Evolutionary conservation across 1,140 invertebrate species (phyloP), one percentile per base, ranked within the genome.

Genomic region (Trypoxylus dichotomus): DNA sequence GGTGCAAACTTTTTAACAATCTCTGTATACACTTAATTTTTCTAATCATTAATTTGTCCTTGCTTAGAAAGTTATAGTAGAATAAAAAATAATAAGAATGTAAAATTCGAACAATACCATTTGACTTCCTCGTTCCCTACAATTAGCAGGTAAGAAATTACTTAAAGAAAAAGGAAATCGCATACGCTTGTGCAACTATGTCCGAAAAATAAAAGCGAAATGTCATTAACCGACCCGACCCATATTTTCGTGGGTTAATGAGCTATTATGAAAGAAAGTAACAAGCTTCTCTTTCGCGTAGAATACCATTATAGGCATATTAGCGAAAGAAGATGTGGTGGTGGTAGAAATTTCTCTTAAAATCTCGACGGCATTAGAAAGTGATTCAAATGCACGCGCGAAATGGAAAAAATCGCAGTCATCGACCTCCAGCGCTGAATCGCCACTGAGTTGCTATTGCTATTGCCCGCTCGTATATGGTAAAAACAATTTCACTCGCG

Each of bases 141-240:
- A 37, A 37, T 37, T 8, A 47, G 43, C 11, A 54, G 15, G 19
- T 54, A 19, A 19, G 19, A 54, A 54, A 19, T n/a, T 54, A n/a
- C 19, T 6, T 3, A 19, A 54, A 19, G 2, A 54, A 54, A n/a
- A 47, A 47, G 43, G 13, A 47, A 47, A 47, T 8, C 11, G n/a
- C 13, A 37, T 5, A 1, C 13, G 43, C 43, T 47, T 47, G 43
- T n/a, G 47, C 47, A 54, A 54, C 47, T 15, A 54, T 19, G 47
- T 37, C 32, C 32, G 10, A 13, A 47, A 54, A 54, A 2, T 10
- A 43, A 19, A 54, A 54, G 19, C 15, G 15, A 54, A 54, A 19
- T 19, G 47, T 54, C 47, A 54, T n/a, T 54, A 54, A 54, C 47
- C 76, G 72, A 81, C 76, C 47, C 76, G 72, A 81, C 76, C 81